phyloP scores from a whole-genome alignment of 2,797 vertebrate species.

The Phrynocephalus vlangalii region DNA sequence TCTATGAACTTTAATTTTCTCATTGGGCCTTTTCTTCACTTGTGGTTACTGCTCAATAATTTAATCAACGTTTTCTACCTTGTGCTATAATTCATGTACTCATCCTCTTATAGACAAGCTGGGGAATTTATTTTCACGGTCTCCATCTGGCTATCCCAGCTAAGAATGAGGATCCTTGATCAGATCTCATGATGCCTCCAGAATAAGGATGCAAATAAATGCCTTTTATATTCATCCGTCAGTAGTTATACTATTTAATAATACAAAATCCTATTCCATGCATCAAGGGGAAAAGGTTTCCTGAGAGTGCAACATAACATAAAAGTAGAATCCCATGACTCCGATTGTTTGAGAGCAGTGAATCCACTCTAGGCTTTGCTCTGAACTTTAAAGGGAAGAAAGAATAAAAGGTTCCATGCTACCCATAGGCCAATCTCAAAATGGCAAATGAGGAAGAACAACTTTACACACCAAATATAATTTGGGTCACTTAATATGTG shows the following conservation, averaged over 20 bases:
- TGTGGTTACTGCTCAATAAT: slow-evolving; percentile 11
- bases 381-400: too few relatives aligned
- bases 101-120: not conserved
- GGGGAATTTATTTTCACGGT: slow-evolving; percentile 10
- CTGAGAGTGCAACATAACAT: not conserved
- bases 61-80: slow-evolving; percentile 27
- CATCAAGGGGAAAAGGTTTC: not conserved
- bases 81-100: slow-evolving; percentile 17
- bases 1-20: not conserved
- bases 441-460: too few relatives aligned
- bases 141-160: not conserved
- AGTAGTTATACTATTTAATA: slow-evolving; percentile 6
- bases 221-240: not conserved
- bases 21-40: slow-evolving; percentile 1
- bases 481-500: too few relatives aligned
- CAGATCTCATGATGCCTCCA: not conserved
- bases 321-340: not conserved
- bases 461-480: too few relatives aligned
- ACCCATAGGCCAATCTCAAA: too few relatives aligned
- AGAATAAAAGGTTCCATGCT: too few relatives aligned
- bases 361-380: too few relatives aligned
- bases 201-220: slow-evolving; percentile 18
- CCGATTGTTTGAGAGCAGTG: too few relatives aligned
- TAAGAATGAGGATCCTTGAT: not conserved
- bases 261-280: not conserved